Evolutionary conservation across 2,888 invertebrate species (phyloP).

Genomic region (Macrophya alboannulata): DNA sequence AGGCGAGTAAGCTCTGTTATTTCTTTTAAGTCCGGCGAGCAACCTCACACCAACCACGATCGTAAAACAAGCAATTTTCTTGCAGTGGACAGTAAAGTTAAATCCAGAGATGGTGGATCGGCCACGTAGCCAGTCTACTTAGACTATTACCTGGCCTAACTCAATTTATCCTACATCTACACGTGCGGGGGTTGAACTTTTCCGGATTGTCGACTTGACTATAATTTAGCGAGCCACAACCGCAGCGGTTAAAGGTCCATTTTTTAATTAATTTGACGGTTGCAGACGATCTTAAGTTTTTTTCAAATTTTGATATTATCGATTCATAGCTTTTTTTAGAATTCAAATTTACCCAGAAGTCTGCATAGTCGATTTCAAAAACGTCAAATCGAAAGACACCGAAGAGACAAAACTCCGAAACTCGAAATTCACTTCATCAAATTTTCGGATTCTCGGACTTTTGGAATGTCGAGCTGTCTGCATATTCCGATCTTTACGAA

Average conservation of each 20-base stretch:
- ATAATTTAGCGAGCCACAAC: not conserved
- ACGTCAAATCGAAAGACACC: too few relatives aligned
- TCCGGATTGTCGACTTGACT: not conserved
- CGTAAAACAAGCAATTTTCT: constrained; percentile 63
- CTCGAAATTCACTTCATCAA: too few relatives aligned
- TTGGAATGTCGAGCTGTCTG: too few relatives aligned
- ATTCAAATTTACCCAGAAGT: not conserved
- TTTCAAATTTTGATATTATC: not conserved
- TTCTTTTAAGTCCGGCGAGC: constrained; percentile 28
- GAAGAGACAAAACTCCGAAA: too few relatives aligned
- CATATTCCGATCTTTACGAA: too few relatives aligned
- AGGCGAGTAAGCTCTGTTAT: constrained; percentile 14
- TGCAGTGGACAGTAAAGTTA: constrained; percentile 64
- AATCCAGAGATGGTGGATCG: constrained; percentile 58
- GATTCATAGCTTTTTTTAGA: not conserved
- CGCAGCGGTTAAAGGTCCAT: not conserved
- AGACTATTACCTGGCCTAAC: constrained; percentile 11
- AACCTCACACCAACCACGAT: constrained; percentile 24
- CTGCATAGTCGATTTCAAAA: too few relatives aligned
- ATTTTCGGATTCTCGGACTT: too few relatives aligned
- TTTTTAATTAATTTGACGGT: not conserved
- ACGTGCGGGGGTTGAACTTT: constrained; percentile 18
- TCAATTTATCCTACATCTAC: not conserved
- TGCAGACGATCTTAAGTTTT: not conserved
- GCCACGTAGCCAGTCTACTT: constrained; percentile 11